Percentiles rank a stretch among this genome's conserved stretches.
Conservation (phyloP, 2,888 invertebrate genomes). For the Mesorhabditis sp. region DNA sequence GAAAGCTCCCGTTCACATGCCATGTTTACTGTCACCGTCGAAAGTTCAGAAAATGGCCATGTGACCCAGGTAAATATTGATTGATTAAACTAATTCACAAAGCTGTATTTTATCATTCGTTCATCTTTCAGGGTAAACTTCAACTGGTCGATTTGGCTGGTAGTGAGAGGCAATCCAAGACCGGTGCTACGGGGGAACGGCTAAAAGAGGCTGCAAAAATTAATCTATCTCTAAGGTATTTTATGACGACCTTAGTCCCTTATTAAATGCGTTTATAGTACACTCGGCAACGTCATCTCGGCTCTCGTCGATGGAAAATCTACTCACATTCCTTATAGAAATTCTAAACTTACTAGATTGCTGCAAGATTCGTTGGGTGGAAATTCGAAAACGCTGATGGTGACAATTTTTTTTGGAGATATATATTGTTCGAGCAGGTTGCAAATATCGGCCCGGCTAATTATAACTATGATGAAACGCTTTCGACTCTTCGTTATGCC, state of each 20-base stretch:
- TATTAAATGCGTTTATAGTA: constrained; percentile 57
- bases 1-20: constrained; percentile 78
- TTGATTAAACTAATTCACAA: constrained; percentile 62
- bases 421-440: constrained; percentile 66
- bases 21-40: constrained; percentile 94
- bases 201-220: constrained; percentile 95
- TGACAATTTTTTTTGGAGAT: constrained; percentile 27
- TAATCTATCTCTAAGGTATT: constrained; percentile 81
- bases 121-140: constrained; percentile 86
- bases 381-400: constrained; percentile 64
- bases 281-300: constrained; percentile 94
- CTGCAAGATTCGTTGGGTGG: constrained; percentile 83
- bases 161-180: constrained; percentile 87
- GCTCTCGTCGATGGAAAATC: constrained; percentile 95
- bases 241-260: neutral
- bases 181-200: constrained; percentile 73
- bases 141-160: constrained; percentile 97
- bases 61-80: constrained; percentile 60
- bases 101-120: constrained; percentile 60
- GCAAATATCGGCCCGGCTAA: constrained; percentile 96
- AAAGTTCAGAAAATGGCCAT: constrained; percentile 61
- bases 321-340: constrained; percentile 94
- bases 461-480: constrained; percentile 91
- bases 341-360: constrained; percentile 88
- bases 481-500: constrained; percentile 86